phyloP scores from a whole-genome alignment of 2,797 vertebrate species.

The Myotis pilosus region DNA sequence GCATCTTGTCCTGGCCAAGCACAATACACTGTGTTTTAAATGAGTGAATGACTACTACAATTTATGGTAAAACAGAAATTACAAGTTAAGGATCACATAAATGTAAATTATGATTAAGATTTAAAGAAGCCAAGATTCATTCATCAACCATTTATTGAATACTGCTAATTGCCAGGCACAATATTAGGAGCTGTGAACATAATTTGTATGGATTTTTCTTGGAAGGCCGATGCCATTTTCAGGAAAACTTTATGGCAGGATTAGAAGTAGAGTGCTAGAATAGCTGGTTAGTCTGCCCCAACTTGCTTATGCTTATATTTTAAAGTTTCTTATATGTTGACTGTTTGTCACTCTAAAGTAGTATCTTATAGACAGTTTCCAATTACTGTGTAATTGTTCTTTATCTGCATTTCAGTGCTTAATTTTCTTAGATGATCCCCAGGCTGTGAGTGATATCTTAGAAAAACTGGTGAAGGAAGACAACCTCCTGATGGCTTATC shows the following conservation, averaged over 20 bases:
- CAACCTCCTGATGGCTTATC: conserved; percentile 98
- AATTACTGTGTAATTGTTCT: conserved; percentile 56
- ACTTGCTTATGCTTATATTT: not conserved
- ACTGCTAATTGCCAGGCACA: not conserved
- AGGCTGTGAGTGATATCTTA: conserved; percentile 98
- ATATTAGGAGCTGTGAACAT: not conserved
- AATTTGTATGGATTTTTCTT: not conserved
- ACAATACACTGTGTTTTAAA: not conserved
- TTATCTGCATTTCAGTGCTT: conserved; percentile 88
- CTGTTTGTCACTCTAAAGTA: not conserved
- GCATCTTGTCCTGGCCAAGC: not conserved
- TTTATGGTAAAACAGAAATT: conserved; percentile 22
- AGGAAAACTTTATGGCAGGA: not conserved
- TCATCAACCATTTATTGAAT: conserved; percentile 11
- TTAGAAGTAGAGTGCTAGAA: conserved; percentile 13
- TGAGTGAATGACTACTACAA: not conserved
- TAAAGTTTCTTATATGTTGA: not conserved
- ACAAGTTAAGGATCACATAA: not conserved
- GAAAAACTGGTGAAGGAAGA: conserved; percentile 99
- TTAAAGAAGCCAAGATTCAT: conserved; percentile 37
- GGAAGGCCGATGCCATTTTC: not conserved
- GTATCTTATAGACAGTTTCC: conserved; percentile 7
- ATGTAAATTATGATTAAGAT: not conserved
- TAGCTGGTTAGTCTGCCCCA: not conserved
- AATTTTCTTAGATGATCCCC: conserved; percentile 98